Evolutionary conservation across 1,140 invertebrate genomes (phyloP).

Genomic region (Hesperophylax magnus): DNA sequence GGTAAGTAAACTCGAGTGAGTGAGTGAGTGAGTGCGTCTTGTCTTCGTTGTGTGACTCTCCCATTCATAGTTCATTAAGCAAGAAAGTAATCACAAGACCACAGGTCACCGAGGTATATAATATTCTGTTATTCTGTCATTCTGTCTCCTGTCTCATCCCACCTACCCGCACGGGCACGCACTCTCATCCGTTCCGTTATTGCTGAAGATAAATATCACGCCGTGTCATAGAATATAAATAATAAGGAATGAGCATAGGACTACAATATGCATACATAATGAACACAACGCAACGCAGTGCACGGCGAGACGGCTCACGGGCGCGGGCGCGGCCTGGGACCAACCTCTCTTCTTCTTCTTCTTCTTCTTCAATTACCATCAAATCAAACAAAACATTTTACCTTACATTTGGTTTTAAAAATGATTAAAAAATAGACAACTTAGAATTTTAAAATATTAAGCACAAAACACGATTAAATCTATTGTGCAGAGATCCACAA

Average conservation of each 20-base stretch:
- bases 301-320: background rate
- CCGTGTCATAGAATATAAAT: conserved; percentile 47
- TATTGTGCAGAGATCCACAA: conserved; percentile 58
- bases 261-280: conserved; percentile 2
- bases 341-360: no score
- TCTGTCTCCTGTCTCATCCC: background rate
- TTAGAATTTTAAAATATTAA: conserved; percentile 56
- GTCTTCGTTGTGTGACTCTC: conserved; percentile 55
- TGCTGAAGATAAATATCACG: conserved; percentile 72
- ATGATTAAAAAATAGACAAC: conserved; percentile 57
- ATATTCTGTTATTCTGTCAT: conserved; percentile 30
- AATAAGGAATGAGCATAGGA: conserved; percentile 17
- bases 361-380: conserved; percentile 43
- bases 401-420: conserved; percentile 57
- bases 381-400: conserved; percentile 54
- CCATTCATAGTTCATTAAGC: conserved; percentile 39
- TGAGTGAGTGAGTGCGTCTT: conserved; percentile 22
- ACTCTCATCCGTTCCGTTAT: conserved; percentile 70
- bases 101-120: conserved; percentile 57
- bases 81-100: conserved; percentile 58
- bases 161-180: conserved; percentile 61
- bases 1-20: conserved; percentile 58
- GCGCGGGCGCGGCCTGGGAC: background rate
- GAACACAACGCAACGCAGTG: conserved; percentile 1
- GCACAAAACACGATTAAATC: conserved; percentile 57